Conservation (phyloP, 2,113 vertebrate genomes). For the Anolis sagrei region DNA sequence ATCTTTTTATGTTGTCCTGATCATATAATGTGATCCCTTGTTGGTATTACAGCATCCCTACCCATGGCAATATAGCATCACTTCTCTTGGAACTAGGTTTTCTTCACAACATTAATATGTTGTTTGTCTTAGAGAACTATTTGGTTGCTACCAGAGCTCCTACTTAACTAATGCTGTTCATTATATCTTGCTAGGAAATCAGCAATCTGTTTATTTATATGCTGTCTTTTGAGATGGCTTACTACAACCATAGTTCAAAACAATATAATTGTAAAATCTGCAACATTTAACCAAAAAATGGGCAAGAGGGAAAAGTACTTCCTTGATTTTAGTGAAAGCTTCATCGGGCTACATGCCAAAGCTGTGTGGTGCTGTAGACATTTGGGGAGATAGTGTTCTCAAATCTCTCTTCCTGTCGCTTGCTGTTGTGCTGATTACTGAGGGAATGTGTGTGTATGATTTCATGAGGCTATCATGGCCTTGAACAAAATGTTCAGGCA, state of each 20-base stretch:
- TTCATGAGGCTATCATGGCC: not conserved
- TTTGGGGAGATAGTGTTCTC: not conserved
- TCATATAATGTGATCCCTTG: too few relatives aligned
- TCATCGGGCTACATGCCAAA: not conserved
- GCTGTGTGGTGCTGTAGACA: not conserved
- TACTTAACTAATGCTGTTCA: not conserved
- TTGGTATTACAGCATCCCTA: too few relatives aligned
- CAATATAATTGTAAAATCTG: not conserved
- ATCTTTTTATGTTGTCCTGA: too few relatives aligned
- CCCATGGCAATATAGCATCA: too few relatives aligned
- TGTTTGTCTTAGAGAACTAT: not conserved
- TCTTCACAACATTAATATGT: too few relatives aligned
- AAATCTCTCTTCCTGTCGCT: not conserved
- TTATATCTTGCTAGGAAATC: not conserved
- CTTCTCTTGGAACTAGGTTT: too few relatives aligned
- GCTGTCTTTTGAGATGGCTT: not conserved
- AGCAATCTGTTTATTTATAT: not conserved
- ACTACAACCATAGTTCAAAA: not conserved
- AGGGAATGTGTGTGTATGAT: not conserved
- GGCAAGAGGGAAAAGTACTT: not conserved
- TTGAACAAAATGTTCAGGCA: not conserved
- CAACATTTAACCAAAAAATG: not conserved
- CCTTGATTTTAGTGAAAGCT: not conserved
- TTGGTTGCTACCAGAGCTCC: not conserved
- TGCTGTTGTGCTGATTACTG: not conserved